Evolutionary conservation across 2,113 vertebrate species (phyloP), one percentile per base, ranked within the genome.

Genomic region (Suricata suricatta): DNA sequence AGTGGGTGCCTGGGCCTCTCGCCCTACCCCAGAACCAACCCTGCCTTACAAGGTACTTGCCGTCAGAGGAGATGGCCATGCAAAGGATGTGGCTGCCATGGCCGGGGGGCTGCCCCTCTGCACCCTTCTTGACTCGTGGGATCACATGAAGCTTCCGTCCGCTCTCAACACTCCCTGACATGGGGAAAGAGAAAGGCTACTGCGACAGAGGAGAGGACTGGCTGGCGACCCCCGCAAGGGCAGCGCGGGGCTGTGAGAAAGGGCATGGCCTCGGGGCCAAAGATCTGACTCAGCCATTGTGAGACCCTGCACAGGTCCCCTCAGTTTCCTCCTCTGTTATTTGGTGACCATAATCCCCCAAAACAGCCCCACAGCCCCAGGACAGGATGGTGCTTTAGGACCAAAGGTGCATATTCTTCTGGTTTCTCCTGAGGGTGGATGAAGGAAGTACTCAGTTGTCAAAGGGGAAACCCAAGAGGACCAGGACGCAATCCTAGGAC

Each of bases 1-100:
- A 15, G 29, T 1, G 15, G 4, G 79, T 38, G n/a, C 33, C 64
- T 38, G 17, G 4, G 12, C 69, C 31, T 23, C 89, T 23, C 7
- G 4, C 19, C 68, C 0, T 1, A 0, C 23, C 19, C 38, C 1
- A 0, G 54, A n/a, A 12, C 81, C 5, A 4, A 35, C 5, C n/a
- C 60, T 3, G 69, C 25, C 99, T 63, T 98, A 99, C 99, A 98
- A 99, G 98, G 98, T 99, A 99, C 98, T 99, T 99, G 95, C 99
- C 99, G 19, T 99, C 99, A 0, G 99, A 99, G 0, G 99, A 99
- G 97, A 99, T 98, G n/a, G 99, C 98, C 99, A 99, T 99, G 97
- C 99, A 99, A 74, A 99, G 98, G 33, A 99, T 4, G 0, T 99
- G 99, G 41, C 99, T 98, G 0, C 99, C 99, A 16, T 99, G 99